phyloP scores from a whole-genome alignment of 2,797 vertebrate species.

The Acipenser transmontanus region DNA sequence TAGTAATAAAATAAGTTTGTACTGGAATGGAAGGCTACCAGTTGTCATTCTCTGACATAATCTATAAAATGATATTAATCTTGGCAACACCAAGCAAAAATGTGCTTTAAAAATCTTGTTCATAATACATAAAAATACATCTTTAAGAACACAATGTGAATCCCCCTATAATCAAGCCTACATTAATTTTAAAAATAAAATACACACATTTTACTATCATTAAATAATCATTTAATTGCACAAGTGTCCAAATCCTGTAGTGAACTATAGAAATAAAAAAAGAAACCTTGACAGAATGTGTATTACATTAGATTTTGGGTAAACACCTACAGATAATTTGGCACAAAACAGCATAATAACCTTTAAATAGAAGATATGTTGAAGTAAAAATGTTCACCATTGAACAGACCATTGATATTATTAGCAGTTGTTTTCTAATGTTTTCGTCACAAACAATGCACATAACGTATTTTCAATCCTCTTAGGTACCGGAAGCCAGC shows the following conservation, averaged over 20 bases:
- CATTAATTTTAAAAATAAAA: conserved; percentile 16
- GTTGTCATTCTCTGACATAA: neutral
- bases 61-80: neutral
- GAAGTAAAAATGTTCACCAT: conserved; percentile 17
- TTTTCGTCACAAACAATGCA: conserved; percentile 32
- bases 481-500: conserved; percentile 26
- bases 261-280: conserved; percentile 9
- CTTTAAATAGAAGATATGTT: conserved; percentile 14
- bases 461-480: conserved; percentile 22
- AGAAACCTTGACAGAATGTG: conserved; percentile 12
- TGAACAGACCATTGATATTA: conserved; percentile 22
- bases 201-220: neutral
- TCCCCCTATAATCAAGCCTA: conserved; percentile 5
- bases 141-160: conserved; percentile 7
- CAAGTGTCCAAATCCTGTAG: neutral
- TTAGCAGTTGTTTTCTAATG: conserved; percentile 11
- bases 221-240: neutral
- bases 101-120: neutral
- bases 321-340: conserved; percentile 21
- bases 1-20: too few relatives aligned
- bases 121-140: conserved; percentile 17
- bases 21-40: too few relatives aligned
- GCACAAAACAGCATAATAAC: conserved; percentile 25
- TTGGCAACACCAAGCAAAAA: neutral
- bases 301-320: conserved; percentile 13